Conservation (phyloP, 2,797 vertebrate species). For the Mycteria americana region DNA sequence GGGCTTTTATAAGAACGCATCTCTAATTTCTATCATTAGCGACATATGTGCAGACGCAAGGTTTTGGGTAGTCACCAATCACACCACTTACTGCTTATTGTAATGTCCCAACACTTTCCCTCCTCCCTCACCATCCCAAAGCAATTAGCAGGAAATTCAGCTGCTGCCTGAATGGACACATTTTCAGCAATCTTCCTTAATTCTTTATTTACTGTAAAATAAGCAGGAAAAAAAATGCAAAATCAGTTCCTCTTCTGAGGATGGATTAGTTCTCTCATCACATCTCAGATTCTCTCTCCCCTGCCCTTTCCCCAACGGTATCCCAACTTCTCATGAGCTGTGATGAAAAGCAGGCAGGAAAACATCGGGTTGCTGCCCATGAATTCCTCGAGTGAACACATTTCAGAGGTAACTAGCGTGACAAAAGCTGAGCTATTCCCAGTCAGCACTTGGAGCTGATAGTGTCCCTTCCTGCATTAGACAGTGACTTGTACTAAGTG, state of each 20-base stretch:
- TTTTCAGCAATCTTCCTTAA: slow-evolving; percentile 41
- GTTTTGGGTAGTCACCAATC: not conserved
- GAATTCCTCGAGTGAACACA: not conserved
- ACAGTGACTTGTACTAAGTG: not conserved
- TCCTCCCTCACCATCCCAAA: not conserved
- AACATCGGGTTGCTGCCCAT: not conserved
- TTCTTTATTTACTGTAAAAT: slow-evolving; percentile 43
- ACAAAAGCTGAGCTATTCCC: not conserved
- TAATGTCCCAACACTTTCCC: not conserved
- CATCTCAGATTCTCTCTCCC: not conserved
- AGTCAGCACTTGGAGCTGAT: not conserved
- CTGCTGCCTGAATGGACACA: slow-evolving; percentile 43
- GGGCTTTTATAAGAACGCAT: not conserved
- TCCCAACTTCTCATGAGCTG: not conserved
- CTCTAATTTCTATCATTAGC: not conserved
- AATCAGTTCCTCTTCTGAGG: not conserved
- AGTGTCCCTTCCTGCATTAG: not conserved
- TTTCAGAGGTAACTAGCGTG: not conserved
- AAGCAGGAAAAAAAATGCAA: not conserved
- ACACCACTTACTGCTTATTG: not conserved
- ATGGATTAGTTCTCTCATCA: not conserved
- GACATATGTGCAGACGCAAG: not conserved
- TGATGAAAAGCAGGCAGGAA: not conserved
- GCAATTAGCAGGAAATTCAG: slow-evolving; percentile 25
- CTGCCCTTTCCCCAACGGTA: not conserved